Base-by-base conservation (phyloP, 2,113 vertebrate genomes). In the Dolichallabes microphthalmus region DNA sequence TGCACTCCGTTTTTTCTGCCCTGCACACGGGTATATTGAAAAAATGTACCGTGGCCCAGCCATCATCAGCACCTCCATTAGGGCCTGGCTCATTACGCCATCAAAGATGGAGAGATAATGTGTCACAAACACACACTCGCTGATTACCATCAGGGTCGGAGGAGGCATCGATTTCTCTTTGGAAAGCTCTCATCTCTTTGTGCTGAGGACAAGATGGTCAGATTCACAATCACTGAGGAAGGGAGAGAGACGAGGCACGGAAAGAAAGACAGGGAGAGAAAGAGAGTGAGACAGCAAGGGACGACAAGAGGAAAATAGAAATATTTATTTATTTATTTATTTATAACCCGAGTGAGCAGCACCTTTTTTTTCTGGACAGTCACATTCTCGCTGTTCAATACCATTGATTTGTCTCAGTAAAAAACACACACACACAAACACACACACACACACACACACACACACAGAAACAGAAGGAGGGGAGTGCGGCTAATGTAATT, bases 351-450 rank as follows among this genome's bases (percentile, higher is more conserved):
- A 58, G 25, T 12, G 53, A 78, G 30, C 27, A 57, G 11, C n/a
- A 77, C 30, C 45, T 77, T 4, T 58, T 80, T 80, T 66, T 74
- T 35, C 88, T 84, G 88, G 92, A 93, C 79, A 82, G 75, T 86
- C 82, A 91, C 80, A 76, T 94, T 94, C 94, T 91, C 7, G 32
- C 91, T 93, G 92, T 92, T 93, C 94, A 93, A 90, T 95, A 92
- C 93, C 90, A 96, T 95, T 92, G 94, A 95, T 96, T 96, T 80
- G 94, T 95, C 95, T 96, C 93, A 94, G 94, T 39, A 64, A 66
- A 71, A 30, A 73, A 73, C 53, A 84, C 69, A 76, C 63, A 63
- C 35, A 64, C 69, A 57, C 66, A 80, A 32, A 80, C 81, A 74
- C 58, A 39, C 55, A 30, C 61, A 77, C 60, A 86, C 71, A 60